Percentiles rank a stretch among this genome's conserved stretches.
Evolutionary conservation across 1,140 invertebrate species (phyloP).

Genomic region (Macrotrachela quadricornifera): DNA sequence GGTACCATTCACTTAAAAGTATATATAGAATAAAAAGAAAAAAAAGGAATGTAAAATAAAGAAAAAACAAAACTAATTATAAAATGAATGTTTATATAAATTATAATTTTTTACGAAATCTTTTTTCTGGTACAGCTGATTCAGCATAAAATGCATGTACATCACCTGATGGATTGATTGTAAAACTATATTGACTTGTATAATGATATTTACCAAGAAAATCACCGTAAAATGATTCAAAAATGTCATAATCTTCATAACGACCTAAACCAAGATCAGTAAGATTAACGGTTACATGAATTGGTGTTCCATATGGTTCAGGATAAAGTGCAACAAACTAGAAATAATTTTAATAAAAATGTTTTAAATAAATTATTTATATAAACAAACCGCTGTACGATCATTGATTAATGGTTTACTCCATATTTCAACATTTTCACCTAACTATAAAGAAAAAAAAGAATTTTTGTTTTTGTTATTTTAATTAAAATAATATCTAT

Average conservation of each 20-base stretch:
- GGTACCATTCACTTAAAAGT: no score
- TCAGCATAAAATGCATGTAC: constrained; percentile 8
- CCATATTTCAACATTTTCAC: constrained; percentile 2
- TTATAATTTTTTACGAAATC: no score
- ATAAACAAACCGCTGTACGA: neutral
- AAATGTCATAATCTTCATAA: neutral
- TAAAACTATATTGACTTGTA: neutral
- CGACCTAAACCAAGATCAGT: neutral
- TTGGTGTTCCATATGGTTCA: constrained; percentile 4
- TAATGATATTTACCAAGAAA: neutral
- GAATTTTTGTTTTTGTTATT: no score
- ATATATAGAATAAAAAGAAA: no score
- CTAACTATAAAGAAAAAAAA: no score
- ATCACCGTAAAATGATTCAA: neutral
- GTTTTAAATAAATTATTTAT: no score
- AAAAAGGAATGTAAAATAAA: no score
- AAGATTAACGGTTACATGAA: neutral
- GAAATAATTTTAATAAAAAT: no score
- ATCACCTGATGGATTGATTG: constrained; percentile 3
- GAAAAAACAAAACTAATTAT: no score
- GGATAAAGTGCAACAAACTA: constrained; percentile 3
- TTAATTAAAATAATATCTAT: no score
- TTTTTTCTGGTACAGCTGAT: neutral
- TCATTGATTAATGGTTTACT: constrained; percentile 1
- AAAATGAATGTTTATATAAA: no score